Conservation (phyloP, 2,113 vertebrate genomes). For the human region GRCh38 chr9:9004001-9004500, state of each 20-base stretch:
- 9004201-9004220: background rate
- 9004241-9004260: slow-evolving; percentile 7
- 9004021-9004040: background rate
- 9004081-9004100: background rate
- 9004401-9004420: slow-evolving; percentile 16
- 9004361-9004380: background rate
- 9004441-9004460: slow-evolving; percentile 37
- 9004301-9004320: slow-evolving; percentile 14
- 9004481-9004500: slow-evolving; percentile 60
- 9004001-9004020: background rate
- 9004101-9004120: background rate
- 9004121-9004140: background rate
- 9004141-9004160: background rate
- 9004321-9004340: background rate
- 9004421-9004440: slow-evolving; percentile 33
- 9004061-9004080: background rate
- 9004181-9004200: slow-evolving; percentile 14
- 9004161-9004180: background rate
- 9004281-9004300: background rate
- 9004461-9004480: background rate
- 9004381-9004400: background rate
- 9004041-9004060: background rate
- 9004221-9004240: background rate
- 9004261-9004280: background rate
- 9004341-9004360: background rate